Evolutionary conservation across 2,888 invertebrate species (phyloP).

Genomic region (Drosophila infuscata): DNA sequence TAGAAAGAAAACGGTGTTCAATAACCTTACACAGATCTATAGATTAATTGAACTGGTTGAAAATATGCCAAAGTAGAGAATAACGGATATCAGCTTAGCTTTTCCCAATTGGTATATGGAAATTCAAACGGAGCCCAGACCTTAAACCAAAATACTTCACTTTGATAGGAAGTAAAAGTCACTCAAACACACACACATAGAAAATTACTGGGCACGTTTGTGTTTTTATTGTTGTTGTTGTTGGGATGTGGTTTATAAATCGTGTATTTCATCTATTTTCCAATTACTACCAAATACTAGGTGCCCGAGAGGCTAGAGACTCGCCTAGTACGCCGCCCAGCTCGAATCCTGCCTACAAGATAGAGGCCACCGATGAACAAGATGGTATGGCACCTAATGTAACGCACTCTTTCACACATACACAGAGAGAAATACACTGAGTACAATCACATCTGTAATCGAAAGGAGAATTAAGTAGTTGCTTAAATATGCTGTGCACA

Average conservation of each 20-base stretch:
- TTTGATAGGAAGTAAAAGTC: background rate
- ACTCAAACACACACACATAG: background rate
- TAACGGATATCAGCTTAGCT: background rate
- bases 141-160: background rate
- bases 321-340: conserved; percentile 85
- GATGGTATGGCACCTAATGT: conserved; percentile 73
- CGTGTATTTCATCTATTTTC: conserved; percentile 19
- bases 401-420: background rate
- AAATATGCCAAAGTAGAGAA: background rate
- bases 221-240: background rate
- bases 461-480: background rate
- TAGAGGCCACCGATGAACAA: conserved; percentile 83
- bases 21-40: background rate
- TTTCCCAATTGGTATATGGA: background rate
- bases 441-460: background rate
- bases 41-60: background rate
- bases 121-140: background rate
- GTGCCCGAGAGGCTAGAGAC: conserved; percentile 84
- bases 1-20: background rate
- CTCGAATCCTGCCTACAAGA: conserved; percentile 84
- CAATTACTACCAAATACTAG: conserved; percentile 54
- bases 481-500: background rate
- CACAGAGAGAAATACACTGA: background rate
- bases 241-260: background rate
- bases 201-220: background rate